phyloP scores from a whole-genome alignment of 1,140 invertebrate species.

The Drosophila nigromelanica region DNA sequence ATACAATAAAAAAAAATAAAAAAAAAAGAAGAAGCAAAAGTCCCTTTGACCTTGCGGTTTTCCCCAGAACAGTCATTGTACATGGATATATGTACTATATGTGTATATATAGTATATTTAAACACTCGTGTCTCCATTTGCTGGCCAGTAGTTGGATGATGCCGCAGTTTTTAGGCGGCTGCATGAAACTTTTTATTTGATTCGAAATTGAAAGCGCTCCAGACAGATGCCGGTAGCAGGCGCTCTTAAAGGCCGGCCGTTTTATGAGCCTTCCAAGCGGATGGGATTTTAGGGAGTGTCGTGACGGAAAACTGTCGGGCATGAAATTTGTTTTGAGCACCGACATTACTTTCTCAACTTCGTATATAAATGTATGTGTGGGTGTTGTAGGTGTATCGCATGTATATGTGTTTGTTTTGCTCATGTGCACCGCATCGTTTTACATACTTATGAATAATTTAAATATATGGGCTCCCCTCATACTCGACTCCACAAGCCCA shows the following conservation, averaged over 20 bases:
- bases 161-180: constrained; percentile 40
- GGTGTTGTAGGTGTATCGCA: constrained; percentile 4
- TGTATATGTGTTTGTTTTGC: constrained; percentile 16
- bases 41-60: constrained; percentile 60
- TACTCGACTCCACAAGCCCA: not conserved
- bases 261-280: constrained; percentile 16
- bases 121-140: constrained; percentile 4
- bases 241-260: constrained; percentile 6
- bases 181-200: constrained; percentile 62
- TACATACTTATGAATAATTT: constrained; percentile 62
- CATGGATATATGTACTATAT: constrained; percentile 1
- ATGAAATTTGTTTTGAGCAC: constrained; percentile 47
- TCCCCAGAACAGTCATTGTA: constrained; percentile 11
- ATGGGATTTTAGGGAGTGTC: not conserved
- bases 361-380: not conserved
- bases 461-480: constrained; percentile 24
- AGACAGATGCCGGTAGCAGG: constrained; percentile 36
- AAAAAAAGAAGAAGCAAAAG: constrained; percentile 29
- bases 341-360: constrained; percentile 36
- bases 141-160: constrained; percentile 27
- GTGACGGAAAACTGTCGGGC: constrained; percentile 48
- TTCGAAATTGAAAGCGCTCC: constrained; percentile 63
- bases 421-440: constrained; percentile 54
- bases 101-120: constrained; percentile 1
- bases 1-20: constrained; percentile 49